Percentiles rank a stretch among this genome's conserved stretches.
Conservation (phyloP, 2,888 invertebrate genomes). For the Octonoba sinensis region DNA sequence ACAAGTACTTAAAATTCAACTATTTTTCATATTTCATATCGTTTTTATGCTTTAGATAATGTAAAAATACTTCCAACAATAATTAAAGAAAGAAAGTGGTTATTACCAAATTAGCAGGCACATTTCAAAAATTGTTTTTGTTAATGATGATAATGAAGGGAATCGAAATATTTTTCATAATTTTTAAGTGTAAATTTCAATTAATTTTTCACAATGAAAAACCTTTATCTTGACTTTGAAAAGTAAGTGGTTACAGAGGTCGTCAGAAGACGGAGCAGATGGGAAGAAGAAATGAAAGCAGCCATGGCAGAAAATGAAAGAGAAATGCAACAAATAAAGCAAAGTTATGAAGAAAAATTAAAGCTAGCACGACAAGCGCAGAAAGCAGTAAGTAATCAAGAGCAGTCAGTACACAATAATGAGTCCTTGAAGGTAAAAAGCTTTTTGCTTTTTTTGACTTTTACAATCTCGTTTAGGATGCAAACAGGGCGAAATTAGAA, state of each 20-base stretch:
- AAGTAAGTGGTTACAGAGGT: constrained; percentile 32
- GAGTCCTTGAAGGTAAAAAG: background rate
- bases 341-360: constrained; percentile 72
- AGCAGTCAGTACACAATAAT: background rate
- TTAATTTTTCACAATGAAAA: too few species aligned
- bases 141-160: too few species aligned
- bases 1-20: too few species aligned
- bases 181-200: too few species aligned
- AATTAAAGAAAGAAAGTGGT: too few species aligned
- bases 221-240: too few species aligned
- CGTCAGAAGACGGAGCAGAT: constrained; percentile 69
- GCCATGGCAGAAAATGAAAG: constrained; percentile 72
- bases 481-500: constrained; percentile 58
- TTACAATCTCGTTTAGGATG: constrained; percentile 17
- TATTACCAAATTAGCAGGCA: too few species aligned
- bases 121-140: too few species aligned
- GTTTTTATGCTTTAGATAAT: too few species aligned
- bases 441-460: background rate
- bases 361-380: constrained; percentile 68
- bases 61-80: too few species aligned
- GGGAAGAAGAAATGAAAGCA: constrained; percentile 72
- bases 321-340: constrained; percentile 74
- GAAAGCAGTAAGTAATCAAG: constrained; percentile 66
- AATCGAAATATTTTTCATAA: too few species aligned
- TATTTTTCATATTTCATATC: too few species aligned